Conservation (phyloP, 1,140 invertebrate species). For the Luehdorfia chinensis region DNA sequence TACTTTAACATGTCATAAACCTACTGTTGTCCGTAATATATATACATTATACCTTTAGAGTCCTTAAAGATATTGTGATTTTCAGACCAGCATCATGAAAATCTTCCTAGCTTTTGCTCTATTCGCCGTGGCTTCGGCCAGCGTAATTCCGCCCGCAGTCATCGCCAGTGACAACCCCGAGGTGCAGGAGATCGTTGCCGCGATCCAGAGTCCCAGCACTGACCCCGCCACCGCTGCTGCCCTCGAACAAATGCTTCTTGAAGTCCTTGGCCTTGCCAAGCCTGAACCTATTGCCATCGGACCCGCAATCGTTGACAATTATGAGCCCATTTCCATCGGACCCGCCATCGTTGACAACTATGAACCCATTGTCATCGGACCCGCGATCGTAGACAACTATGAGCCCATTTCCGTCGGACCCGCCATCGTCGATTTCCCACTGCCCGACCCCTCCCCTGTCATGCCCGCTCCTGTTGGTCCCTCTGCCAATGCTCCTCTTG, state of each 20-base stretch:
- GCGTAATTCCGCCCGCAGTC: slow-evolving; percentile 22
- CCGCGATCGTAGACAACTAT: slow-evolving; percentile 31
- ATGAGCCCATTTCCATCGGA: slow-evolving; percentile 16
- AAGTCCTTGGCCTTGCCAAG: slow-evolving; percentile 17
- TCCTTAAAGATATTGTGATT: too few species aligned
- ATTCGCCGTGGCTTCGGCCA: slow-evolving; percentile 44
- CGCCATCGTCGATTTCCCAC: too few species aligned
- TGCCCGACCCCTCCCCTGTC: slow-evolving; percentile 3
- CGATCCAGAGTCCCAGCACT: slow-evolving; percentile 55
- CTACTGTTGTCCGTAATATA: too few species aligned
- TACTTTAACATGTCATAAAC: too few species aligned
- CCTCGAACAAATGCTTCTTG: background rate
- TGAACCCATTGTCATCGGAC: slow-evolving; percentile 25
- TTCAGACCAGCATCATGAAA: slow-evolving; percentile 42
- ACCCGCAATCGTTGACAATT: slow-evolving; percentile 29
- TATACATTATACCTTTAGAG: too few species aligned
- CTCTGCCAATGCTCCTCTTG: slow-evolving; percentile 19
- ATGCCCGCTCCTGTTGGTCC: slow-evolving; percentile 28
- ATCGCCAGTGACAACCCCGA: slow-evolving; percentile 21
- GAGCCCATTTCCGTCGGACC: too few species aligned
- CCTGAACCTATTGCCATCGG: slow-evolving; percentile 23
- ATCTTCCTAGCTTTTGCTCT: slow-evolving; percentile 44
- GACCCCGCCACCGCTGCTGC: slow-evolving; percentile 50
- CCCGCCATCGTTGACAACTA: slow-evolving; percentile 14
- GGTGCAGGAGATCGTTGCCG: slow-evolving; percentile 44